Conservation (phyloP, 2,888 invertebrate genomes). For the Adelphocoris suturalis region DNA sequence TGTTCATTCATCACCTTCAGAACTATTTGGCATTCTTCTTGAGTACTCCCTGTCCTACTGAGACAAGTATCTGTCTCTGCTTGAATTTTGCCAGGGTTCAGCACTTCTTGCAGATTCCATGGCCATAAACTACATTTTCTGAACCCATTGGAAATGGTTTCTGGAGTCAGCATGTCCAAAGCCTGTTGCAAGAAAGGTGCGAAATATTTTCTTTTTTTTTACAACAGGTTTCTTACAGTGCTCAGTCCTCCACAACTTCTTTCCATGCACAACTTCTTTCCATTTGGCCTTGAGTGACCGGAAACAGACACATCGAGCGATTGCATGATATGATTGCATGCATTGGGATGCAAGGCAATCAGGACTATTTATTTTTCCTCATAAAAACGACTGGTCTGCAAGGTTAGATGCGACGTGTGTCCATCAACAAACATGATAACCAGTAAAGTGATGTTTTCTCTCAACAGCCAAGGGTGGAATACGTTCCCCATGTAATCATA, state of each 20-base stretch:
- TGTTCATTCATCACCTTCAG: too few species aligned
- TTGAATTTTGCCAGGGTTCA: constrained; percentile 35
- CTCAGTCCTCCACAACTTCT: constrained; percentile 76
- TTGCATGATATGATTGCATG: constrained; percentile 76
- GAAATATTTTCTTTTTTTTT: constrained; percentile 72
- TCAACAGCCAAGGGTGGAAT: too few species aligned
- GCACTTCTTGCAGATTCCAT: constrained; percentile 59
- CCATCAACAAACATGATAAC: constrained; percentile 78
- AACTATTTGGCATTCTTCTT: constrained; percentile 29
- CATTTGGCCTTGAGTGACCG: constrained; percentile 74
- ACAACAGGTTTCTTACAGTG: constrained; percentile 66
- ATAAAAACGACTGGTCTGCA: constrained; percentile 73
- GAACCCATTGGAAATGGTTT: constrained; percentile 60
- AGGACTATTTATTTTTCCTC: constrained; percentile 73
- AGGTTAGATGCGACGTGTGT: too few species aligned
- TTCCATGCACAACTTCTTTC: constrained; percentile 73
- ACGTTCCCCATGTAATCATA: too few species aligned
- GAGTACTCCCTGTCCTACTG: too few species aligned
- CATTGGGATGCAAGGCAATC: constrained; percentile 74
- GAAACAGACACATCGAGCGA: constrained; percentile 75
- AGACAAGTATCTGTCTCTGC: constrained; percentile 25
- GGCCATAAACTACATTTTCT: constrained; percentile 61
- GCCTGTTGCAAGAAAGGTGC: too few species aligned
- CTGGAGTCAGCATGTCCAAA: constrained; percentile 30
- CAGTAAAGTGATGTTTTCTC: constrained; percentile 77